Percentiles rank a stretch among this genome's conserved stretches.
Conservation (phyloP, 2,797 vertebrate species). For the Pangasius larnaudii region DNA sequence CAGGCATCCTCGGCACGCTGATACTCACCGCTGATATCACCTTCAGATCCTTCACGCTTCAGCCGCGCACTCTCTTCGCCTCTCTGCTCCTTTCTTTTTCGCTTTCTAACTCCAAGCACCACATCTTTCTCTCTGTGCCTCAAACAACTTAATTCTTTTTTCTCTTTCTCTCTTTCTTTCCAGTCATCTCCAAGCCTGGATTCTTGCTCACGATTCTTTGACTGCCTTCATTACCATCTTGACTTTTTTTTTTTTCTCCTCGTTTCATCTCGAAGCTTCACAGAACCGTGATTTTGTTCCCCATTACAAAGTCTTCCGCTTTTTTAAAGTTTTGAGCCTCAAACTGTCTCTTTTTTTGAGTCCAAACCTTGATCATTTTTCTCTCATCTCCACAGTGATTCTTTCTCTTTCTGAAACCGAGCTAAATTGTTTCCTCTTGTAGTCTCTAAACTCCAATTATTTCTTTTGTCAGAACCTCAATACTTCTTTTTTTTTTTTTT, state of each 20-base stretch:
- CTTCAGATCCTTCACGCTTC: conserved; percentile 69
- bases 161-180: not conserved
- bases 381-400: not conserved
- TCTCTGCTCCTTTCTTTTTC: not conserved
- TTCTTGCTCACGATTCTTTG: not conserved
- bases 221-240: not conserved
- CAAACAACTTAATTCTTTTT: not conserved
- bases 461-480: not conserved
- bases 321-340: too few species aligned
- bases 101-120: not conserved
- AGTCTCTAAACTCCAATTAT: not conserved
- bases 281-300: not conserved
- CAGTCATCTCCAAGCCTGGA: not conserved
- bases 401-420: not conserved
- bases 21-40: conserved; percentile 76
- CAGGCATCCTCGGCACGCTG: conserved; percentile 77
- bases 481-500: not conserved
- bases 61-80: not conserved
- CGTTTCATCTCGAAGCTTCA: not conserved
- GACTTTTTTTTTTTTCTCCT: not conserved
- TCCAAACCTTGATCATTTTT: not conserved
- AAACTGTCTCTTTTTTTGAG: not conserved
- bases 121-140: not conserved
- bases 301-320: not conserved
- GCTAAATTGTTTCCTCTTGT: not conserved